These are phyloP conservation scores for Tridacna crocea DNA, from an alignment of 2,888 invertebrate species.

Conservation along the genomic window DNA sequence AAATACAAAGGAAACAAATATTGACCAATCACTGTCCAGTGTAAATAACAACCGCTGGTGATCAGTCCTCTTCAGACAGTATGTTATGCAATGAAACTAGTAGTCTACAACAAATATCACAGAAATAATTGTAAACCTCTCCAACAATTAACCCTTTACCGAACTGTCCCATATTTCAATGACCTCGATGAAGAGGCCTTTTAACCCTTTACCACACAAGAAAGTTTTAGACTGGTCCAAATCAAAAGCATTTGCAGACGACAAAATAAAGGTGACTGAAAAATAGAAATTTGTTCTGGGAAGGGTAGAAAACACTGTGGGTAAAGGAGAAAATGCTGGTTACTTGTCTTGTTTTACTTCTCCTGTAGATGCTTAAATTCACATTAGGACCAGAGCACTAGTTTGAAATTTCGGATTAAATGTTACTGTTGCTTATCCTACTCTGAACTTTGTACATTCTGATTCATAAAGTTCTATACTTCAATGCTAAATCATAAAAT, in stretches of 20 bases:
- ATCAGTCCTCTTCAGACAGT: conserved; percentile 6
- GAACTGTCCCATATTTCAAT: no score
- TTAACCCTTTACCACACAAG: no score
- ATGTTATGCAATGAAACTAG: conserved; percentile 5
- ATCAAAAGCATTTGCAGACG: background rate
- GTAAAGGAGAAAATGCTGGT: background rate
- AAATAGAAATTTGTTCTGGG: background rate
- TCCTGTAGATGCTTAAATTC: no score
- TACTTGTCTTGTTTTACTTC: background rate
- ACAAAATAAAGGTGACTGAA: background rate
- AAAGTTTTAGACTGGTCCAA: background rate
- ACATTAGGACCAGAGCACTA: no score
- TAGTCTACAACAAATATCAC: conserved; percentile 7
- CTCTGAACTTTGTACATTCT: no score
- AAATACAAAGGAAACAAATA: conserved; percentile 13
- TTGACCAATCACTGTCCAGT: conserved; percentile 8
- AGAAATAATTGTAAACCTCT: background rate
- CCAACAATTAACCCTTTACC: no score
- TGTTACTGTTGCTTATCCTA: no score
- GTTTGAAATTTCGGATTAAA: no score
- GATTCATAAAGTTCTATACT: no score
- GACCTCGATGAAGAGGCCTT: no score
- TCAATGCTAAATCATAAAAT: no score
- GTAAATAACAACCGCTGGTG: background rate
- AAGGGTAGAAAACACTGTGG: background rate